Conservation (phyloP, 2,888 invertebrate genomes). For the Epicampocera succincta region DNA sequence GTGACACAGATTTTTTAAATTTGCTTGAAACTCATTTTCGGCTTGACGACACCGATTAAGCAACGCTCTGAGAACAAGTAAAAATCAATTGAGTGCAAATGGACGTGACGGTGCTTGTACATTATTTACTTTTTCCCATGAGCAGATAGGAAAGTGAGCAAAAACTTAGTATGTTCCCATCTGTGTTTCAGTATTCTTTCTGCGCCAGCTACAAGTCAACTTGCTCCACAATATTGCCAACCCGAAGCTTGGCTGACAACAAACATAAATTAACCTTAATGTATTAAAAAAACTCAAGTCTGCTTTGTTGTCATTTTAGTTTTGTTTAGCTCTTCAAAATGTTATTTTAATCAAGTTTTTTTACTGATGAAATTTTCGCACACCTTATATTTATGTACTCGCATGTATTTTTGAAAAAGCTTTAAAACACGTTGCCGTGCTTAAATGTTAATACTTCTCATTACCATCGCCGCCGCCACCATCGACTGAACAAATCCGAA, state of each 20-base stretch:
- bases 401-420: slow-evolving; percentile 11
- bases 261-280: slow-evolving; percentile 20
- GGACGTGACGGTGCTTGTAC: too few species aligned
- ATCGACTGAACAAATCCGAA: background rate
- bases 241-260: slow-evolving; percentile 44
- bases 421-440: background rate
- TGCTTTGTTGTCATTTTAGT: slow-evolving; percentile 31
- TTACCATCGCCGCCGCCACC: slow-evolving; percentile 3
- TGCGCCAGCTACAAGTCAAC: background rate
- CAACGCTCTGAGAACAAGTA: too few species aligned
- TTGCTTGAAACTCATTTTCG: too few species aligned
- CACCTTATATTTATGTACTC: slow-evolving; percentile 30
- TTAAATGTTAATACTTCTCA: slow-evolving; percentile 15
- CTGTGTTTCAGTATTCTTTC: background rate
- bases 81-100: too few species aligned
- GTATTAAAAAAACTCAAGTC: background rate
- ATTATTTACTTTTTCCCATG: too few species aligned
- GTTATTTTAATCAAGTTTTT: background rate
- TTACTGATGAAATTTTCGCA: slow-evolving; percentile 16
- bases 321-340: background rate
- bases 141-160: too few species aligned
- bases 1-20: too few species aligned
- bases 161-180: too few species aligned
- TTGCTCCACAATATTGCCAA: background rate
- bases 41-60: too few species aligned